A percentile compares a stretch with the other conserved stretches of the same genome.
Evolutionary conservation across 2,113 vertebrate genomes (phyloP).

Genomic region (Pan troglodytes): NHGRI_mPanTro3-v2.1_pri NC_072408.2:84470501-84471000

Average conservation of each 20-base stretch:
- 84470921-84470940: not conserved
- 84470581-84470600: not conserved
- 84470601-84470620: accelerated
- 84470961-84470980: not conserved
- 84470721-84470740: not conserved
- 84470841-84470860: not conserved
- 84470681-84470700: not conserved
- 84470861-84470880: not conserved
- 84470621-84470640: not conserved
- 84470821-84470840: not conserved
- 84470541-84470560: not conserved
- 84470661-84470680: not conserved
- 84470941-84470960: not conserved
- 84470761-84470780: not conserved
- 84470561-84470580: not conserved
- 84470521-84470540: not conserved
- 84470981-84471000: not conserved
- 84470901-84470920: not conserved
- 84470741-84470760: not conserved
- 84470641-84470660: not conserved
- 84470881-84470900: not conserved
- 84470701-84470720: not conserved
- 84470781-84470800: not conserved
- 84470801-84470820: not conserved
- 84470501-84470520: not conserved